phyloP scores from a whole-genome alignment of 2,888 invertebrate genomes.

The Eupithecia centaureata region DNA sequence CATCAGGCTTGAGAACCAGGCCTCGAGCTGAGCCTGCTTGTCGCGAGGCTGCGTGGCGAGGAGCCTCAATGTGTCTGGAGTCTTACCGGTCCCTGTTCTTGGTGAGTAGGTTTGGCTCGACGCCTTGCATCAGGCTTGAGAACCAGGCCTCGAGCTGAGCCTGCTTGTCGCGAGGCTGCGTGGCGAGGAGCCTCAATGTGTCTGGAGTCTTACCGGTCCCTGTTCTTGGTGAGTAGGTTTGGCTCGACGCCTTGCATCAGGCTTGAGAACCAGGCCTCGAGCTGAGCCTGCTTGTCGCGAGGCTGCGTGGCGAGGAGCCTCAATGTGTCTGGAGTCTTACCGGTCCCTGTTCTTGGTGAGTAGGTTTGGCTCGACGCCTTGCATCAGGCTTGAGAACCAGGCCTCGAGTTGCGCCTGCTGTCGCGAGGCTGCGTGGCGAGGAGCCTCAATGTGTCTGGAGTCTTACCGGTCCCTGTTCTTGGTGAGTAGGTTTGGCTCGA shows the following conservation, averaged over 20 bases:
- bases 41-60: neutral
- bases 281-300: neutral
- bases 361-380: too few relatives aligned
- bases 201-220: constrained; percentile 88
- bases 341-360: too few relatives aligned
- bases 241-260: neutral
- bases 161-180: neutral
- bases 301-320: neutral
- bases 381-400: too few relatives aligned
- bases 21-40: neutral
- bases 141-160: neutral
- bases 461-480: too few relatives aligned
- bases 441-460: too few relatives aligned
- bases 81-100: constrained; percentile 61
- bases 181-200: neutral
- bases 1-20: too few relatives aligned
- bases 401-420: too few relatives aligned
- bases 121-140: neutral
- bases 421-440: too few relatives aligned
- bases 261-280: neutral
- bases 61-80: neutral
- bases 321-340: too few relatives aligned
- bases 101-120: neutral
- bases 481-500: too few relatives aligned
- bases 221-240: constrained; percentile 4